phyloP scores from a whole-genome alignment of 2,797 vertebrate genomes.

The Alfaro cultratus region DNA sequence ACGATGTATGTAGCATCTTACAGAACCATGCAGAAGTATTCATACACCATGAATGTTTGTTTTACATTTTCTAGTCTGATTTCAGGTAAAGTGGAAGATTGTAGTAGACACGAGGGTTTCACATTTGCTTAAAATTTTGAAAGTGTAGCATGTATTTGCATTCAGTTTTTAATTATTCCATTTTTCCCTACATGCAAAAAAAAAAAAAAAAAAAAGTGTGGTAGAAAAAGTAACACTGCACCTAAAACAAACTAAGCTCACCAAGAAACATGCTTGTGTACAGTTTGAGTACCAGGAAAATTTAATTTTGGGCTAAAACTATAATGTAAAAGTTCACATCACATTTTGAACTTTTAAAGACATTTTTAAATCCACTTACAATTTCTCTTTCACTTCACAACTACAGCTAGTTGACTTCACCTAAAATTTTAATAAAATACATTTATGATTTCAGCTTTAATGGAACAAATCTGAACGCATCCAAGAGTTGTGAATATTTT shows the following conservation, averaged over 20 bases:
- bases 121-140: neutral
- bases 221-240: neutral
- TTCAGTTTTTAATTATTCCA: neutral
- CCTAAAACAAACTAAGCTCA: neutral
- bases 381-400: neutral
- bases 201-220: neutral
- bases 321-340: no score
- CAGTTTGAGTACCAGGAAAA: neutral
- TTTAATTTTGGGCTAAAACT: neutral
- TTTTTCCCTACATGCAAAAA: neutral
- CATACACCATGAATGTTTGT: neutral
- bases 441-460: neutral
- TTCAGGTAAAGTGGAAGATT: neutral
- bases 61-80: no score
- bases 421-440: neutral
- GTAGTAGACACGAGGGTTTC: neutral
- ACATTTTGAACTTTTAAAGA: neutral
- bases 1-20: slow-evolving; percentile 16
- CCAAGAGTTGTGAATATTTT: neutral
- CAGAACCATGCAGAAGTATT: neutral
- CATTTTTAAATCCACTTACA: neutral
- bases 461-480: neutral
- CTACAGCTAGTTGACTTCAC: neutral
- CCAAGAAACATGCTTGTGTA: neutral
- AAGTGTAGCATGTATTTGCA: neutral